Conservation (phyloP, 2,113 vertebrate genomes). For the Sylvilagus bachmani region DNA sequence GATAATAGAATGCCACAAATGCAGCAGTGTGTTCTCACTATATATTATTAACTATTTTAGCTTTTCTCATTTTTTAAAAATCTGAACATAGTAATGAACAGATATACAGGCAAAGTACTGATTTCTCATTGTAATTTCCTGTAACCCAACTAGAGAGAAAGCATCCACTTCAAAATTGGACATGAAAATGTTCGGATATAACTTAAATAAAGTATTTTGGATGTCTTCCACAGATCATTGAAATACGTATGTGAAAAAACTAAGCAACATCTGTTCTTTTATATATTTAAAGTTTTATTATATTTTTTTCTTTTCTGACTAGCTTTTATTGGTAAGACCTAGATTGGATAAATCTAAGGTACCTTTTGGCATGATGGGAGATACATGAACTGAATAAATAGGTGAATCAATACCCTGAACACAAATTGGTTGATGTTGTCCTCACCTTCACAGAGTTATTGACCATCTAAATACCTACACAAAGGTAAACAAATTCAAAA, state of each 20-base stretch:
- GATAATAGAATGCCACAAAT: neutral
- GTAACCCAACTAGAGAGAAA: neutral
- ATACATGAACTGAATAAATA: neutral
- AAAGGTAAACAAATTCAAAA: neutral
- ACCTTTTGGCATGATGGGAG: neutral
- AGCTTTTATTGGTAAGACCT: conserved; percentile 20
- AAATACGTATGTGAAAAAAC: neutral
- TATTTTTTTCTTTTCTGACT: conserved; percentile 30
- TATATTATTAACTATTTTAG: neutral
- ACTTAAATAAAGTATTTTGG: neutral
- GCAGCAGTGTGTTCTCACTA: neutral
- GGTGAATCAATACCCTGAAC: neutral
- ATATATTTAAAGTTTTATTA: neutral
- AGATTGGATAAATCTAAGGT: neutral
- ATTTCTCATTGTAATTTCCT: neutral
- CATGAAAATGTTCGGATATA: neutral
- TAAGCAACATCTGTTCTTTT: neutral
- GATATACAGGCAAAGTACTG: neutral
- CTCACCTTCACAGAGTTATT: neutral
- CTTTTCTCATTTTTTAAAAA: neutral
- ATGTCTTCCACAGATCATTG: neutral
- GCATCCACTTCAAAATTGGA: neutral
- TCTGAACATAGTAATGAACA: neutral
- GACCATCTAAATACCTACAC: neutral
- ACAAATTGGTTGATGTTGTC: neutral